Conservation (phyloP, 2,888 invertebrate genomes). For the Drosophila basisetae region DNA sequence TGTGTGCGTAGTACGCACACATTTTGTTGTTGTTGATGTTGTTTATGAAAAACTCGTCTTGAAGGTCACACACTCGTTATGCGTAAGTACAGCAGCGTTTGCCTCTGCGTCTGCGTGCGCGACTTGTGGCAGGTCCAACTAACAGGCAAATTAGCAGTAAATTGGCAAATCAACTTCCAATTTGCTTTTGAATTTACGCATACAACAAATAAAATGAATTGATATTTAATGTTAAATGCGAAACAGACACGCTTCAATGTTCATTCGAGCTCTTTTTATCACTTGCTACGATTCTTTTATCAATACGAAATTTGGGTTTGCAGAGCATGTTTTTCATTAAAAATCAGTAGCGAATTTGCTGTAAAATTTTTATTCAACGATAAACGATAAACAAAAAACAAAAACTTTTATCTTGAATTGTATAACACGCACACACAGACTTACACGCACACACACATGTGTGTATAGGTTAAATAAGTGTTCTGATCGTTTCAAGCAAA, state of each 20-base stretch:
- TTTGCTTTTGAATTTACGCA: constrained; percentile 4
- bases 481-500: constrained; percentile 9
- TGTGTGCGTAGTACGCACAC: constrained; percentile 51
- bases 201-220: neutral
- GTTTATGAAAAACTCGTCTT: constrained; percentile 66
- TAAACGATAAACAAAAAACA: neutral
- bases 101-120: constrained; percentile 29
- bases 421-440: neutral
- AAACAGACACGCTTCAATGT: neutral
- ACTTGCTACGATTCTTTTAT: neutral
- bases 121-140: constrained; percentile 41
- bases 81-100: constrained; percentile 70
- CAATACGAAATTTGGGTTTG: no score
- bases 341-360: neutral
- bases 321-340: neutral
- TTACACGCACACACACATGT: neutral
- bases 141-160: constrained; percentile 24
- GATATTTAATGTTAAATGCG: neutral
- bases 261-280: neutral
- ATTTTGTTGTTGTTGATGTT: constrained; percentile 52
- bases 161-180: constrained; percentile 20
- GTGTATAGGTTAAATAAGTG: neutral
- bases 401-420: constrained; percentile 1
- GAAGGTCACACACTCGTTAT: constrained; percentile 67
- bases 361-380: neutral